Percentiles rank a stretch among this genome's conserved stretches.
phyloP scores from a whole-genome alignment of 2,113 vertebrate genomes.

The Etheostoma cragini region DNA sequence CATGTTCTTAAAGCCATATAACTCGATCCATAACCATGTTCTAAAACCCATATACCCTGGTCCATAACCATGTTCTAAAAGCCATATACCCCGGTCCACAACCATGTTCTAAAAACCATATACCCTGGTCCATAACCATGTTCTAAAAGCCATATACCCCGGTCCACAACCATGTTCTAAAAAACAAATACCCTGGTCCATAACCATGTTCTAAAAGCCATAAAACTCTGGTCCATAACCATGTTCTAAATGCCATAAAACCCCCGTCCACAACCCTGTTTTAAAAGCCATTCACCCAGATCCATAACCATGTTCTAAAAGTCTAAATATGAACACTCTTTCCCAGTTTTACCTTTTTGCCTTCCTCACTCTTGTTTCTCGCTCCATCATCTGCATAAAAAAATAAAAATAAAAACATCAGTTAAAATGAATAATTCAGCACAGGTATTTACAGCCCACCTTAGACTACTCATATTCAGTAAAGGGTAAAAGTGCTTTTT shows the following conservation, averaged over 20 bases:
- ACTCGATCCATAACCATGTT: background rate
- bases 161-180: background rate
- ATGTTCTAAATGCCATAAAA: background rate
- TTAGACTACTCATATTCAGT: slow-evolving; percentile 5
- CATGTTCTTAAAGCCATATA: background rate
- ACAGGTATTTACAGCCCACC: slow-evolving; percentile 18
- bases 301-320: background rate
- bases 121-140: background rate
- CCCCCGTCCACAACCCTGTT: background rate
- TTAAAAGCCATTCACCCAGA: background rate
- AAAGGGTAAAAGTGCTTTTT: slow-evolving; percentile 22
- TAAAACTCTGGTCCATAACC: background rate
- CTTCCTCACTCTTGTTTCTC: background rate
- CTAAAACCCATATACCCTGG: background rate
- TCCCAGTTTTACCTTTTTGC: background rate
- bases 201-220: background rate
- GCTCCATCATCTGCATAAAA: background rate
- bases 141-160: background rate
- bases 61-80: background rate
- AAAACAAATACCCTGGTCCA: background rate
- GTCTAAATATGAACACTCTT: background rate
- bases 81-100: background rate
- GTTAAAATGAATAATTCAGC: slow-evolving; percentile 3
- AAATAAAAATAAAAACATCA: background rate
- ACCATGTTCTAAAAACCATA: background rate